Base-by-base conservation (phyloP, 2,797 vertebrate species). In the Microchirus variegatus region DNA sequence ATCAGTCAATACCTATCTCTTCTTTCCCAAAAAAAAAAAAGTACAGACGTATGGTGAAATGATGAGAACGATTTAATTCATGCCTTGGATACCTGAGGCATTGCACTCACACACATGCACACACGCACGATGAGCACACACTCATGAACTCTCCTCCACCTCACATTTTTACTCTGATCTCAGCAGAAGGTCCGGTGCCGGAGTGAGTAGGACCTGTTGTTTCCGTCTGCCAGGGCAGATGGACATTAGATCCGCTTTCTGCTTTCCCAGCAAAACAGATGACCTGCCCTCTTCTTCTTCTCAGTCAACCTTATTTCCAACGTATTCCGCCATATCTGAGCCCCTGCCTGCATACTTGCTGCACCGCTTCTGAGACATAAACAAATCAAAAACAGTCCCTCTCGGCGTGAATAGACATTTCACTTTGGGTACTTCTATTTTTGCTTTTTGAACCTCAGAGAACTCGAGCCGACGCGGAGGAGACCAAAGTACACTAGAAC, bases 141-240 rank as follows among this genome's bases (percentile, higher is more conserved):
- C 75, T 82, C 56, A 45, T 79, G 77, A 86, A 77, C 85, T 86
- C 66, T 83, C 50, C 73, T 77, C 82, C 72, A 83, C 73, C 80
- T 78, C 41, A 12, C 55, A 9, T 70, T 82, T 82, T 80, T 63
- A 69, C 70, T 81, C 77, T 73, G 66, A 80, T 76, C 79, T 78
- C 83, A 87, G 82, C 81, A 80, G 80, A 86, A 76, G 85, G 76
- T 83, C 61, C 54, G 12, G 76, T 49, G 76, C 73, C 76, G 73
- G 68, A 77, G 70, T 47, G 74, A 73, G 74, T 53, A 59, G 63
- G 63, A 89, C 85, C 84, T 81, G 83, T 87, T 81, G 88, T 88
- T 81, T 82, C 89, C 74, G 72, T 89, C 87, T 89, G 89, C 84
- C 85, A 69, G 80, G 83, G 64, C 87, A 90, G 87, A 87, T 84